Percentiles rank a stretch among this genome's conserved stretches.
These are phyloP conservation scores for Tuta absoluta DNA, from an alignment of 2,888 invertebrate species.

Conservation along the genomic window DNA sequence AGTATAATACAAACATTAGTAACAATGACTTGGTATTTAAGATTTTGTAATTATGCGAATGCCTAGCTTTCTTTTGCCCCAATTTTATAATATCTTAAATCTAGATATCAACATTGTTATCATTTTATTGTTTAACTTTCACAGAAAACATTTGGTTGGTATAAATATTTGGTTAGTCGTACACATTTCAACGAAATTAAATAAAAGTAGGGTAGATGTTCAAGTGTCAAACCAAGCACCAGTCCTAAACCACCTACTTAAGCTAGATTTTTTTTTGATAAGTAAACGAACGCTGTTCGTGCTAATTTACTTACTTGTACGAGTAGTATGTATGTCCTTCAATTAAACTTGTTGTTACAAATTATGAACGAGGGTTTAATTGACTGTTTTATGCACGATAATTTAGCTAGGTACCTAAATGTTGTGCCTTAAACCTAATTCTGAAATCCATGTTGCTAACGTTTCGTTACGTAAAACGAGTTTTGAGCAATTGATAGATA, in stretches of 20 bases:
- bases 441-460: no score
- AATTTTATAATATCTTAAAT: slow-evolving; percentile 11
- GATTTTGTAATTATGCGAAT: background rate
- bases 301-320: background rate
- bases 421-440: background rate
- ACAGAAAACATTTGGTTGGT: background rate
- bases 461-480: no score
- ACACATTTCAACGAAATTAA: no score
- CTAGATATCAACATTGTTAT: slow-evolving; percentile 6
- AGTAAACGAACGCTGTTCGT: background rate
- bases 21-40: background rate
- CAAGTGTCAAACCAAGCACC: no score
- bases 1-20: background rate
- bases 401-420: background rate
- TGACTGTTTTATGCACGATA: slow-evolving; percentile 1
- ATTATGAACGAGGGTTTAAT: background rate
- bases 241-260: no score
- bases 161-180: no score
- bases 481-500: no score
- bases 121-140: slow-evolving; percentile 10
- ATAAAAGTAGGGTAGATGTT: no score
- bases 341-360: slow-evolving; percentile 10
- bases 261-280: background rate
- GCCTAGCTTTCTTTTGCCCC: slow-evolving; percentile 13
- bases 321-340: background rate